phyloP scores from a whole-genome alignment of 2,888 invertebrate species.

The Acanthosepion pharaonis region DNA sequence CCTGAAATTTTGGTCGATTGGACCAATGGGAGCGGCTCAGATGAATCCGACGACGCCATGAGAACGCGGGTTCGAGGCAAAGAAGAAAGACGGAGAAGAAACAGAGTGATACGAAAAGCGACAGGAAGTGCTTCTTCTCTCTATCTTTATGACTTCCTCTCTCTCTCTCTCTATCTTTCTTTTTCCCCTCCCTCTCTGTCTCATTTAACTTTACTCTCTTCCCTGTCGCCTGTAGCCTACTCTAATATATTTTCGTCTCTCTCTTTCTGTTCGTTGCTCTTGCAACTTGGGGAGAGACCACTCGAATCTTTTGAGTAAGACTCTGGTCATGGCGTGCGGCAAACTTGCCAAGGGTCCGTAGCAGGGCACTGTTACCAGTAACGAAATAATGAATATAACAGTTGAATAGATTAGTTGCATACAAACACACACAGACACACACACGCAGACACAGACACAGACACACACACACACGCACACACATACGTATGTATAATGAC shows the following conservation, averaged over 20 bases:
- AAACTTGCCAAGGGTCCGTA: not conserved
- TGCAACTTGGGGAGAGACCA: not conserved
- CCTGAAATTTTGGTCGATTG: not conserved
- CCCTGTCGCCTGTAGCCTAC: not conserved
- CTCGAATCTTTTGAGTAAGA: not conserved
- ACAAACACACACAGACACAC: not conserved
- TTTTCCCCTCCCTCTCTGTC: not conserved
- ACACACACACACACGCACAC: not conserved
- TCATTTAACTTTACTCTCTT: not conserved
- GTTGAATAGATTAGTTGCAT: not conserved
- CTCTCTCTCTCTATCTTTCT: not conserved
- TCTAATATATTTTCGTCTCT: not conserved
- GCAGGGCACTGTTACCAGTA: not conserved
- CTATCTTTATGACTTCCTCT: not conserved
- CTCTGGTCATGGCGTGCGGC: not conserved
- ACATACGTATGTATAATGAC: not conserved
- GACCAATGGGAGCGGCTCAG: slow-evolving; percentile 21
- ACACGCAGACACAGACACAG: not conserved
- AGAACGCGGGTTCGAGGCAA: slow-evolving; percentile 5
- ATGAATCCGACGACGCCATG: not conserved
- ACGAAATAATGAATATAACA: not conserved
- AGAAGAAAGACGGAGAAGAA: not conserved
- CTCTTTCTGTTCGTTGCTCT: not conserved
- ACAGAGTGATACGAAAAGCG: not conserved
- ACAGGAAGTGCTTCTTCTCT: not conserved